Evolutionary conservation across 2,113 vertebrate species (phyloP).

Genomic region (Danio rerio): DNA sequence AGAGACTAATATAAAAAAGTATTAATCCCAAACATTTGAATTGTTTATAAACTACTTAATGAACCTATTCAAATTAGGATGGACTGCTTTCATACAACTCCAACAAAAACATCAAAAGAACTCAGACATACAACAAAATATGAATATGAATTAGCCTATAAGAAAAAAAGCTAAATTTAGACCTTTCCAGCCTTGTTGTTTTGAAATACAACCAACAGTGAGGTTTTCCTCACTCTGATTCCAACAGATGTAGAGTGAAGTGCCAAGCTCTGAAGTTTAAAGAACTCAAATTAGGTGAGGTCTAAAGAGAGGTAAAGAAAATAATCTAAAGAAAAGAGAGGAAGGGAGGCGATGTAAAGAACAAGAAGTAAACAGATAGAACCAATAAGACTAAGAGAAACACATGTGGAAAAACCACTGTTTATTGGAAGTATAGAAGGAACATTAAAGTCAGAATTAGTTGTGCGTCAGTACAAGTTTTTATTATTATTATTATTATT

Average conservation of each 20-base stretch:
- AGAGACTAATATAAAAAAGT: no score
- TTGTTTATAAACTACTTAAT: no score
- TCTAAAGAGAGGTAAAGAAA: background rate
- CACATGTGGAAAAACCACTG: background rate
- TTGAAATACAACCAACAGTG: background rate
- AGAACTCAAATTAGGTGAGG: background rate
- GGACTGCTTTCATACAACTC: background rate
- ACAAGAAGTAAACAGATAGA: background rate
- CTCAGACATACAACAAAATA: background rate
- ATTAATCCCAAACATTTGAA: no score
- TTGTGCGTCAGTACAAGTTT: no score
- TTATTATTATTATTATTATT: background rate
- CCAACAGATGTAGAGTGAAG: constrained; percentile 5
- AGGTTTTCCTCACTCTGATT: background rate
- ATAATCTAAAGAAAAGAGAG: background rate
- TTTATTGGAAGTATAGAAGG: background rate
- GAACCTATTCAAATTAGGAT: no score
- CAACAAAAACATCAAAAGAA: background rate
- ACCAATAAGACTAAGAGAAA: background rate
- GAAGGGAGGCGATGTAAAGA: background rate
- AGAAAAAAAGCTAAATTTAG: background rate
- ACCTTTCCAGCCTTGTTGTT: background rate
- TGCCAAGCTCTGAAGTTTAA: background rate
- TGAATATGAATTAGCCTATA: background rate
- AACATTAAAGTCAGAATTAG: no score